These are phyloP conservation scores for Pterocles burchelli DNA, from an alignment of 2,113 vertebrate species.

Conservation along the genomic window DNA sequence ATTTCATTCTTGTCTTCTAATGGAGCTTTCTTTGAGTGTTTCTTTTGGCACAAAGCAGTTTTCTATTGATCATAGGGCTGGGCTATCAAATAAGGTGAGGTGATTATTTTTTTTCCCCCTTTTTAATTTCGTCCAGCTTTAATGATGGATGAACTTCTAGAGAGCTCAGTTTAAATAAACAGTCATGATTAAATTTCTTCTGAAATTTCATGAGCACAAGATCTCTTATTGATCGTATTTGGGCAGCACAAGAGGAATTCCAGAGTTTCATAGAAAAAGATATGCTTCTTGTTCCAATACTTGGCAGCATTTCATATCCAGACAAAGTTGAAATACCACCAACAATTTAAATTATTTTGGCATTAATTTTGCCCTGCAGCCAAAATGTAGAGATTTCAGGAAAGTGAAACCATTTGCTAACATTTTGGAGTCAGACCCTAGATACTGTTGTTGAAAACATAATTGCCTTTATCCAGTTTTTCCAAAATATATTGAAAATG, in stretches of 20 bases:
- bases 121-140: constrained; percentile 13
- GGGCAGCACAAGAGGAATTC: neutral
- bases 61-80: neutral
- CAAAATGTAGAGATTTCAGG: neutral
- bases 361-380: neutral
- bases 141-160: neutral
- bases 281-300: neutral
- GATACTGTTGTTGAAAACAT: neutral
- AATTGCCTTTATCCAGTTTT: neutral
- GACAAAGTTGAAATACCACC: neutral
- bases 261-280: neutral
- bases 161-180: neutral
- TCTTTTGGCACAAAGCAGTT: neutral
- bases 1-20: neutral
- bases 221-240: neutral
- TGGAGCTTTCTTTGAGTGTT: neutral
- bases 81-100: neutral
- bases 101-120: accelerated
- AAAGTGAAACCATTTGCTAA: neutral
- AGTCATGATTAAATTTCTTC: neutral
- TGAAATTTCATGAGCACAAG: neutral
- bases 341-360: neutral
- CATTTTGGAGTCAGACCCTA: neutral
- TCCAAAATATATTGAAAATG: neutral
- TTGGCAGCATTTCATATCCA: neutral